phyloP scores from a whole-genome alignment of 2,113 vertebrate species.

The Haemorhous mexicanus region DNA sequence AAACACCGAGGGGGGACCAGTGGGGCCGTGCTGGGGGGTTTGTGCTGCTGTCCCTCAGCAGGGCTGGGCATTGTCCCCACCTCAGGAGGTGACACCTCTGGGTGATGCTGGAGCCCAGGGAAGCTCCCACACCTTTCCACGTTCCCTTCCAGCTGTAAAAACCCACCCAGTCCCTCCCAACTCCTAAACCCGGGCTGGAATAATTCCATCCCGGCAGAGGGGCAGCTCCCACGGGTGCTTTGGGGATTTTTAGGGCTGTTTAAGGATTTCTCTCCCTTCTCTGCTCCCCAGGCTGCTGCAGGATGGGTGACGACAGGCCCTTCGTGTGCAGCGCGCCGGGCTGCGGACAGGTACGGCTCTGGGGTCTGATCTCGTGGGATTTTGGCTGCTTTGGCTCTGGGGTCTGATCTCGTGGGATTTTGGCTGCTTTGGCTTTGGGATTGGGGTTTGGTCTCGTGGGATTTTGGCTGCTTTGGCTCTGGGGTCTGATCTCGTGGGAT shows the following conservation, averaged over 20 bases:
- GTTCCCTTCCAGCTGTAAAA: neutral
- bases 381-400: too few species aligned
- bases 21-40: neutral
- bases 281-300: conserved; percentile 61
- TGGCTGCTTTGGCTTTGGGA: too few species aligned
- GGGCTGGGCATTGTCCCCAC: fast-evolving
- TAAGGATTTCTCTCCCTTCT: conserved; percentile 31
- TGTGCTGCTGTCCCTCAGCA: neutral
- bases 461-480: too few species aligned
- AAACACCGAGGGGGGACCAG: neutral
- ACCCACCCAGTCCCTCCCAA: neutral
- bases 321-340: conserved; percentile 95
- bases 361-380: too few species aligned
- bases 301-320: conserved; percentile 96
- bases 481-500: too few species aligned
- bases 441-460: too few species aligned
- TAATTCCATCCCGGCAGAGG: neutral
- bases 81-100: neutral
- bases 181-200: fast-evolving
- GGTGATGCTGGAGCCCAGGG: neutral
- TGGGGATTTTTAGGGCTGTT: conserved; percentile 2
- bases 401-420: neutral
- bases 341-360: conserved; percentile 88
- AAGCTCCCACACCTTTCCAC: neutral
- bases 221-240: conserved; percentile 37